These are phyloP conservation scores for Piprites chloris DNA, from an alignment of 2,113 vertebrate species.

Conservation along the genomic window DNA sequence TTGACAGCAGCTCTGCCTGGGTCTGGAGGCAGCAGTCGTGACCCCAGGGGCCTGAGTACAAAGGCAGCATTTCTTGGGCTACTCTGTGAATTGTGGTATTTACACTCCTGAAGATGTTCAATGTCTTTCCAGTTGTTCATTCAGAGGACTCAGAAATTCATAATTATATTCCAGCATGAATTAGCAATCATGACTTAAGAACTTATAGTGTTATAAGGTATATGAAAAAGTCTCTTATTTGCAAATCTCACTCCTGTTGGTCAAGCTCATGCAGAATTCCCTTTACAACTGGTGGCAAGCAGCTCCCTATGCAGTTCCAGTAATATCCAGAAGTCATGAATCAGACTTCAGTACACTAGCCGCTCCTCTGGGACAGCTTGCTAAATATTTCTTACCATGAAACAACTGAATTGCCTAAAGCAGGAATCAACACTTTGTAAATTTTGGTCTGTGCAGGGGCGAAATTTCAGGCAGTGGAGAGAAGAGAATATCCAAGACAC, in stretches of 20 bases:
- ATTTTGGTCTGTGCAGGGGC: not conserved
- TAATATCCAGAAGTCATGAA: not conserved
- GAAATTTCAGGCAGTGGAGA: not conserved
- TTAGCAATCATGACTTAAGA: not conserved
- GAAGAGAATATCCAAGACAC: not conserved
- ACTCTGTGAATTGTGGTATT: not conserved
- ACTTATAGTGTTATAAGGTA: not conserved
- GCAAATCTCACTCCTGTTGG: not conserved
- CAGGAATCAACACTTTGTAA: not conserved
- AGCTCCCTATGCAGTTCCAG: not conserved
- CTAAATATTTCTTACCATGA: not conserved
- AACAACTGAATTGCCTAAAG: not conserved
- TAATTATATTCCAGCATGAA: not conserved
- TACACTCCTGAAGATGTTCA: not conserved
- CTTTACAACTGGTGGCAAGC: not conserved
- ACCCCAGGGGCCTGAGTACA: not conserved
- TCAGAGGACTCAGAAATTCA: not conserved
- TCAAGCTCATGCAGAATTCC: not conserved
- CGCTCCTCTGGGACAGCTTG: not conserved
- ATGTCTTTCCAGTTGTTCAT: not conserved
- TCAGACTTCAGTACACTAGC: not conserved
- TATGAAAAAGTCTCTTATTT: not conserved
- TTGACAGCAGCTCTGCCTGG: not conserved
- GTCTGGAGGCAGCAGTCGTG: not conserved
- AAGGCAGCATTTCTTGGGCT: not conserved